Conservation (phyloP, 1,140 invertebrate genomes). For the Patella vulgata region DNA sequence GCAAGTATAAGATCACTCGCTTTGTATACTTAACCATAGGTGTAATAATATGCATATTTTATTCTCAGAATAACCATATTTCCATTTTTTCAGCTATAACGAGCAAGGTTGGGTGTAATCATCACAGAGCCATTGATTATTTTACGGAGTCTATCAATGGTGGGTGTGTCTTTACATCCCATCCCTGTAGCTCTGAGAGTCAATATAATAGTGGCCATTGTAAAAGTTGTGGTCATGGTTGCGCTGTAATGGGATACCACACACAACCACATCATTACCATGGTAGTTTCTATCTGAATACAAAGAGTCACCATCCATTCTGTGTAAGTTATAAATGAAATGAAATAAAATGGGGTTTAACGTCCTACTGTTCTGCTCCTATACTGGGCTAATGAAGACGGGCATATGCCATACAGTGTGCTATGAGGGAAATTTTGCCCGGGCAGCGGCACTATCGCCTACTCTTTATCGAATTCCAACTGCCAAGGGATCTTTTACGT, state of each 20-base stretch:
- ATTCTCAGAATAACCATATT: too few relatives aligned
- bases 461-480: too few relatives aligned
- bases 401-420: too few relatives aligned
- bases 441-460: too few relatives aligned
- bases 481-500: too few relatives aligned
- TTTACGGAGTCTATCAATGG: background rate
- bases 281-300: slow-evolving; percentile 8
- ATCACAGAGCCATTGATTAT: background rate
- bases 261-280: background rate
- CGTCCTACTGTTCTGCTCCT: too few relatives aligned
- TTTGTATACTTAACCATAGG: too few relatives aligned
- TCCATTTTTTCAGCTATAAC: slow-evolving; percentile 34
- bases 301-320: background rate
- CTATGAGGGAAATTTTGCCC: too few relatives aligned
- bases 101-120: slow-evolving; percentile 6
- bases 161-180: background rate
- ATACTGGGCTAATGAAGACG: too few relatives aligned
- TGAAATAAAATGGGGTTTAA: too few relatives aligned
- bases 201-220: slow-evolving; percentile 2
- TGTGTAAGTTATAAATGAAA: slow-evolving; percentile 11
- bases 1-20: too few relatives aligned
- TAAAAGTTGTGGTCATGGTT: background rate
- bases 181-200: slow-evolving; percentile 4
- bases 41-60: too few relatives aligned
- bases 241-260: slow-evolving; percentile 6